Base-by-base conservation (phyloP, 1,140 invertebrate genomes). In the Anastatus disparis region DNA sequence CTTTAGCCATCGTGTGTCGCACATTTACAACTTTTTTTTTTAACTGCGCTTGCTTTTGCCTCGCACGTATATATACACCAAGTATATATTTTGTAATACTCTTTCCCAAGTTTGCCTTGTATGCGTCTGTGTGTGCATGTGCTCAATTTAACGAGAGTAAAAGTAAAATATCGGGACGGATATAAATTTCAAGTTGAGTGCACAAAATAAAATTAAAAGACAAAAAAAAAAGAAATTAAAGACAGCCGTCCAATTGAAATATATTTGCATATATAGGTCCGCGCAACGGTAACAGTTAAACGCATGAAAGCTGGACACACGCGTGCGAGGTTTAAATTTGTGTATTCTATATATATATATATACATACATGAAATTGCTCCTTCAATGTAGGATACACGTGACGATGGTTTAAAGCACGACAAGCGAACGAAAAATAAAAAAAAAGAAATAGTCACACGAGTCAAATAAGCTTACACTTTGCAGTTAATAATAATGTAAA, bases 381-480 rank as follows among this genome's bases (percentile, higher is more conserved):
- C 17, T 6, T 6, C 13, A n/a, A 61, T 53, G 50, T 66, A 42
- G 50, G 48, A 75, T 71, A 71, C 70, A 72, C 69, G 29, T 42
- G 20, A 53, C 15, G 3, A 29, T n/a, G 17, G 56, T 40, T 35
- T 22, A 31, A 66, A 44, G 13, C n/a, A 38, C 53, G 20, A 26
- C 10, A n/a, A n/a, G 22, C 52, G 22, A 56, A 6, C 6, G 64
- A 68, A 40, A 44, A 44, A 29, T 26, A 58, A 29, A 59, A 38
- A 50, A 42, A 46, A 62, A 65, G 65, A 65, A n/a, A n/a, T n/a
- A n/a, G n/a, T n/a, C n/a, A n/a, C n/a, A n/a, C n/a, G n/a, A n/a
- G n/a, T n/a, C n/a, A n/a, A n/a, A n/a, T n/a, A n/a, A n/a, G n/a
- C n/a, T n/a, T n/a, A n/a, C n/a, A n/a, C n/a, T n/a, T n/a, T n/a